These are phyloP conservation scores for Campoletis sonorensis DNA, from an alignment of 1,140 invertebrate species.

Conservation along the genomic window DNA sequence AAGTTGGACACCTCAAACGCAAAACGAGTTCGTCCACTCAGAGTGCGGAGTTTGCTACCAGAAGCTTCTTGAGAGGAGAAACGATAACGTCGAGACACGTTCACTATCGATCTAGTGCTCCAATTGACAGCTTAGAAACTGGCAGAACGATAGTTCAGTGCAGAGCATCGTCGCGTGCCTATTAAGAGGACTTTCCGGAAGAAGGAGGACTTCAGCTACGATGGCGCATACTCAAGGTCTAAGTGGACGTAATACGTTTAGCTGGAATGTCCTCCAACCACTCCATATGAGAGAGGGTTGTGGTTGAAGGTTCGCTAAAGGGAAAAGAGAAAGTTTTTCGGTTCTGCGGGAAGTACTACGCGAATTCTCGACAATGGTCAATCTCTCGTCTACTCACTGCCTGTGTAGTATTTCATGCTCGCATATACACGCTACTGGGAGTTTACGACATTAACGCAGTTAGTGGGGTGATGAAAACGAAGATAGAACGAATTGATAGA, in stretches of 20 bases:
- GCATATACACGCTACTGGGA: not conserved
- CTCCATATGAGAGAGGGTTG: conserved; percentile 40
- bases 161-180: conserved; percentile 64
- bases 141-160: conserved; percentile 51
- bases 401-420: not conserved
- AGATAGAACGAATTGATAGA: conserved; percentile 9
- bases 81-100: conserved; percentile 2
- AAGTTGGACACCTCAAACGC: not conserved
- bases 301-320: conserved; percentile 11
- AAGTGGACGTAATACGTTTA: conserved; percentile 71
- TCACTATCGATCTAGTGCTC: conserved; percentile 21
- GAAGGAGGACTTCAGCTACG: conserved; percentile 55
- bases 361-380: not conserved
- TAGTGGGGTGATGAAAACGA: not conserved
- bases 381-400: not conserved
- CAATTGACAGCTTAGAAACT: conserved; percentile 47
- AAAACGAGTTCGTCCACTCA: conserved; percentile 20
- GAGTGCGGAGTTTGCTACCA: not conserved
- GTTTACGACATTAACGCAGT: too few species aligned
- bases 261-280: conserved; percentile 59
- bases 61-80: not conserved
- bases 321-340: conserved; percentile 12
- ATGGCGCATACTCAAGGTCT: conserved; percentile 61
- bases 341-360: too few species aligned
- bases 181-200: conserved; percentile 70